Conservation (phyloP, 2,113 vertebrate species). For the Upupa epops region DNA sequence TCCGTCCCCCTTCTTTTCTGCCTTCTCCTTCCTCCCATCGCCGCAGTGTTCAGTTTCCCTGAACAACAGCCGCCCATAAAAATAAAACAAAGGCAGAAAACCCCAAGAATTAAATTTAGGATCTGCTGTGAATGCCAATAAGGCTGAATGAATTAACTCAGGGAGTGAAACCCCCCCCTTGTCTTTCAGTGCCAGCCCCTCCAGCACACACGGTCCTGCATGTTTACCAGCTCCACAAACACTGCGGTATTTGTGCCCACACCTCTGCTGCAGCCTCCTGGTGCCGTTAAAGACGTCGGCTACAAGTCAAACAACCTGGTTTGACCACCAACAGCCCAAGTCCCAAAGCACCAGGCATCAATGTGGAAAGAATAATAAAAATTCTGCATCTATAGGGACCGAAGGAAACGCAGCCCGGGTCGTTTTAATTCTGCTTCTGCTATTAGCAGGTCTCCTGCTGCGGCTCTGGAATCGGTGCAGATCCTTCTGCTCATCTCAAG, state of each 20-base stretch:
- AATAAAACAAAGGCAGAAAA: background rate
- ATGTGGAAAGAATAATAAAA: background rate
- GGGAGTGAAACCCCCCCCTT: background rate
- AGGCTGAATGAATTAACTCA: background rate
- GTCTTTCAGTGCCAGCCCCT: background rate
- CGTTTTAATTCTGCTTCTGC: background rate
- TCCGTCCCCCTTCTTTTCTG: background rate
- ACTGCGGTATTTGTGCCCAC: constrained; percentile 24
- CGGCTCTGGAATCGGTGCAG: background rate
- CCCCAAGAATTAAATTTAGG: background rate
- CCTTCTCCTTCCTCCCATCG: background rate
- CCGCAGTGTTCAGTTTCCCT: background rate
- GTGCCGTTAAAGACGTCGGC: background rate
- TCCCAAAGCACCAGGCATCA: background rate
- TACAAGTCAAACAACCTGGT: accelerated
- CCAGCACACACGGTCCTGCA: background rate
- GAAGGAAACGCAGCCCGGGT: background rate
- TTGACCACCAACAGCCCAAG: background rate
- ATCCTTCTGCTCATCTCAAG: background rate
- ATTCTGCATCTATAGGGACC: accelerated
- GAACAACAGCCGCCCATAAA: accelerated
- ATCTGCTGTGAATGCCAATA: background rate
- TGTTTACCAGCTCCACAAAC: background rate
- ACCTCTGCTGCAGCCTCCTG: background rate
- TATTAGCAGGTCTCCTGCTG: background rate